Percentiles rank a stretch among this genome's conserved stretches.
phyloP scores from a whole-genome alignment of 2,113 vertebrate genomes.

The Geococcyx californianus region DNA sequence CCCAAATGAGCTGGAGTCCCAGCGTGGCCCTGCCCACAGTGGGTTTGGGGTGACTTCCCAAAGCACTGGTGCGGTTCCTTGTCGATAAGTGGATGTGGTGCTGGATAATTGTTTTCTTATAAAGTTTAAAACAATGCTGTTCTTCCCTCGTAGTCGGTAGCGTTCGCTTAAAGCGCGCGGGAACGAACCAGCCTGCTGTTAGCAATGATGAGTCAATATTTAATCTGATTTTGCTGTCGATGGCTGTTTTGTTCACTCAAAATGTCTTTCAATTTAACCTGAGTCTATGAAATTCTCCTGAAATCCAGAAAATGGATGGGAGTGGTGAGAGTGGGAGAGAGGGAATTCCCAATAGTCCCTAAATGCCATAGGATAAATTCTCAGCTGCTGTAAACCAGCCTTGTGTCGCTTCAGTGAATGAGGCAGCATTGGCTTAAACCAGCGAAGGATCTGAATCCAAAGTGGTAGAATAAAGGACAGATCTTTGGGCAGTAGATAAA shows the following conservation, averaged over 20 bases:
- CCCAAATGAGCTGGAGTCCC: background rate
- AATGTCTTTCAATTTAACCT: background rate
- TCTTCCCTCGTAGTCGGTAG: background rate
- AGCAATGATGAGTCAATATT: slow-evolving; percentile 15
- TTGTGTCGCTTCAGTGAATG: background rate
- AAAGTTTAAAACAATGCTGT: background rate
- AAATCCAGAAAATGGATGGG: background rate
- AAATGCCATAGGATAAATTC: background rate
- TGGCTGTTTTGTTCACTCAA: slow-evolving; percentile 22
- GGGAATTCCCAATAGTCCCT: background rate
- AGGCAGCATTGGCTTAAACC: background rate
- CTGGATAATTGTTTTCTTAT: background rate
- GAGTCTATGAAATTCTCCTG: background rate
- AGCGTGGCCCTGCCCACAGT: background rate
- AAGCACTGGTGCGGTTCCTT: background rate
- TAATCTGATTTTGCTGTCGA: slow-evolving; percentile 15
- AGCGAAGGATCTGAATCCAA: background rate
- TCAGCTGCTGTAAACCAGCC: background rate
- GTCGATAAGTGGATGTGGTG: background rate
- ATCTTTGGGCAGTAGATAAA: background rate
- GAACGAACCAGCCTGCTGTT: background rate
- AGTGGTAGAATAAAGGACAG: background rate
- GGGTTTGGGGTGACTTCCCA: background rate
- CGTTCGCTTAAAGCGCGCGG: background rate
- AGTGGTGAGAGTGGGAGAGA: background rate